A percentile compares a stretch with the other conserved stretches of the same genome.
phyloP scores from a whole-genome alignment of 2,797 vertebrate genomes.

The Chelon auratus region DNA sequence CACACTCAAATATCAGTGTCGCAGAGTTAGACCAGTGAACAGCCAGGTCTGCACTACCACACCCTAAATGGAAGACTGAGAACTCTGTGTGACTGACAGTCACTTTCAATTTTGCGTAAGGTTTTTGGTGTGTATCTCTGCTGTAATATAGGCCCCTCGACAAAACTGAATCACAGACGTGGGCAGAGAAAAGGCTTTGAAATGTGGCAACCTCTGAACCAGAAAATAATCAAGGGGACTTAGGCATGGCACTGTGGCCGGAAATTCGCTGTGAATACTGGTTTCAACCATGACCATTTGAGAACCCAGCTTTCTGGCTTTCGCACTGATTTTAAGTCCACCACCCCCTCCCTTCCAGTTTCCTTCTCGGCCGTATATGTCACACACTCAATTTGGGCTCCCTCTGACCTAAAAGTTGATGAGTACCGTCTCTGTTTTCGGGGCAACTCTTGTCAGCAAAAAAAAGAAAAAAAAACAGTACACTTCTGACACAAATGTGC shows the following conservation, averaged over 20 bases:
- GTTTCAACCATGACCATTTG: conserved; percentile 81
- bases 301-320: conserved; percentile 73
- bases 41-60: conserved; percentile 45
- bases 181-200: conserved; percentile 75
- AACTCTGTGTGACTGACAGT: conserved; percentile 74
- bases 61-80: conserved; percentile 61
- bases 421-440: conserved; percentile 77
- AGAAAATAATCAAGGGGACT: conserved; percentile 84
- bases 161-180: conserved; percentile 69
- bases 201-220: conserved; percentile 78
- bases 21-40: conserved; percentile 10
- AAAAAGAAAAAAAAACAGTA: conserved; percentile 38
- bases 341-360: conserved; percentile 32
- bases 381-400: conserved; percentile 74
- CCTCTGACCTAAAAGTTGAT: conserved; percentile 72
- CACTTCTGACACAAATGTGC: conserved; percentile 38
- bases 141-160: conserved; percentile 76
- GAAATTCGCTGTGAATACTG: conserved; percentile 82
- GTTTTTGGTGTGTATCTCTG: conserved; percentile 57
- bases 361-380: conserved; percentile 56
- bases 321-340: conserved; percentile 60
- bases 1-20: conserved; percentile 52
- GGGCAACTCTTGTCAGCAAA: conserved; percentile 63
- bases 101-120: conserved; percentile 74
- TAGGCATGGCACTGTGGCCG: conserved; percentile 77